These are phyloP conservation scores for Pyrrhosoma nymphula DNA, from an alignment of 2,888 invertebrate genomes.

Conservation along the genomic window DNA sequence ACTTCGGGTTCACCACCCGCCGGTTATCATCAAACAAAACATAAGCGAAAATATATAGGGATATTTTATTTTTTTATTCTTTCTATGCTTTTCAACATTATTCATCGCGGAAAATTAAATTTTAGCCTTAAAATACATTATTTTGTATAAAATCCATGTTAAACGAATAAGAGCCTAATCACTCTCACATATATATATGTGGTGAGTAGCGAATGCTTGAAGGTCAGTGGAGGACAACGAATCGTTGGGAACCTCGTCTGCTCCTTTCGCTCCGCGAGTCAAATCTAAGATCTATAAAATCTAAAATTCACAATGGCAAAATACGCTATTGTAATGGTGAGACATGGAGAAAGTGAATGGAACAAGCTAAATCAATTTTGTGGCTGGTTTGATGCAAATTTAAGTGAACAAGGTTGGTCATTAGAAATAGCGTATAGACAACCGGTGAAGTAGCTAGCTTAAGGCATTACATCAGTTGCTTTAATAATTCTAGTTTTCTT, in stretches of 20 bases:
- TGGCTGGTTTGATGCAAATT: constrained; percentile 86
- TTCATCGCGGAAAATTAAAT: neutral
- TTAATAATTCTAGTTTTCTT: neutral
- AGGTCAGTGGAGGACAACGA: constrained; percentile 65
- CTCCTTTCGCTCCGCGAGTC: neutral
- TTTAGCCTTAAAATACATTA: neutral
- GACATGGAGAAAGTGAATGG: constrained; percentile 89
- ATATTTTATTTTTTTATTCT: neutral
- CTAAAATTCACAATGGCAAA: constrained; percentile 76
- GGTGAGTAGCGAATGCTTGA: constrained; percentile 26
- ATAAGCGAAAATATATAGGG: neutral
- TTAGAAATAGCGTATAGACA: neutral
- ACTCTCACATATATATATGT: neutral
- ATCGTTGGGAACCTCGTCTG: constrained; percentile 18
- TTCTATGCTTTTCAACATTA: neutral
- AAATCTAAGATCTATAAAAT: neutral
- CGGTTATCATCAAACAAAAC: neutral
- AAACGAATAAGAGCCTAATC: neutral
- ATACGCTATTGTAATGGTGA: constrained; percentile 85
- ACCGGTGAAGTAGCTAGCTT: neutral
- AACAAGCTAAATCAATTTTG: constrained; percentile 87
- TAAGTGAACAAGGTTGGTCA: constrained; percentile 83
- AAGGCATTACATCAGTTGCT: neutral
- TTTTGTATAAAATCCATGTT: too few species aligned
- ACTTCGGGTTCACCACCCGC: neutral